phyloP scores from a whole-genome alignment of 1,140 invertebrate species.

The Meloidogyne exigua region DNA sequence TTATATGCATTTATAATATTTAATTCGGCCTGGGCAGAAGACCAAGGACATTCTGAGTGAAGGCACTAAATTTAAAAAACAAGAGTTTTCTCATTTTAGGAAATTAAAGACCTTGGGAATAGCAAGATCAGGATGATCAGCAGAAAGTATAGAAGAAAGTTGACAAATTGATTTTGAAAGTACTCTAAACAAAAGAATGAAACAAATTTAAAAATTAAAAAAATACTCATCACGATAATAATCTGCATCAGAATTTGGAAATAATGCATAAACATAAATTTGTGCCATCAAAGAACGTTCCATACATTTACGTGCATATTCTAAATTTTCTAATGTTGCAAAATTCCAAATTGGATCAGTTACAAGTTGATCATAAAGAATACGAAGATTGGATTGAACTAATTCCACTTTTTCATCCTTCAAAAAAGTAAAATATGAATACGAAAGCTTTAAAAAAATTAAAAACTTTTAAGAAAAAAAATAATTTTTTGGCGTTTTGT shows the following conservation, averaged over 20 bases:
- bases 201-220: slow-evolving; percentile 16
- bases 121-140: slow-evolving; percentile 47
- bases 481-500: no score
- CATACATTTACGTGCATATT: slow-evolving; percentile 68
- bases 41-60: slow-evolving; percentile 89
- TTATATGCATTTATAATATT: slow-evolving; percentile 86
- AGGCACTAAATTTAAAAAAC: slow-evolving; percentile 67
- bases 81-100: not conserved
- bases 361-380: slow-evolving; percentile 71
- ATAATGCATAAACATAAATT: slow-evolving; percentile 87
- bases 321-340: slow-evolving; percentile 78
- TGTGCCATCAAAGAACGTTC: slow-evolving; percentile 75
- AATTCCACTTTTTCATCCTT: slow-evolving; percentile 66
- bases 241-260: slow-evolving; percentile 94
- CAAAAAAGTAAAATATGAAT: no score
- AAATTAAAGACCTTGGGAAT: slow-evolving; percentile 48
- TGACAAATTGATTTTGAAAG: slow-evolving; percentile 47
- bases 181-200: slow-evolving; percentile 52
- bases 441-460: no score
- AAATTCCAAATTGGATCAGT: slow-evolving; percentile 74
- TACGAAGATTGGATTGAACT: slow-evolving; percentile 71
- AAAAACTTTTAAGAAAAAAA: no score
- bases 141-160: slow-evolving; percentile 39
- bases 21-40: slow-evolving; percentile 91
- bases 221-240: slow-evolving; percentile 82